phyloP scores from a whole-genome alignment of 1,140 invertebrate species.

The Hydropsyche tenuis region DNA sequence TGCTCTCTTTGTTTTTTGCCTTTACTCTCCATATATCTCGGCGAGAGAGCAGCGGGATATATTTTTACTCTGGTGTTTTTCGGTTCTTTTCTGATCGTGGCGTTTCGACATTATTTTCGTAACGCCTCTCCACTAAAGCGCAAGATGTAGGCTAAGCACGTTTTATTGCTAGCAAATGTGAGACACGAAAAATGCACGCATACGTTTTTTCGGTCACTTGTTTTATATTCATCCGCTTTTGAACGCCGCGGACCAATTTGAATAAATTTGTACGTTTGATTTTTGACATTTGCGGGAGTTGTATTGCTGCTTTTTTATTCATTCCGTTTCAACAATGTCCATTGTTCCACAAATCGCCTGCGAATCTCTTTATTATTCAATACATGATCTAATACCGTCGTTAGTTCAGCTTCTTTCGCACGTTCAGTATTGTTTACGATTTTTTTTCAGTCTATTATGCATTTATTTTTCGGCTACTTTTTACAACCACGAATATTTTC shows the following conservation, averaged over 20 bases:
- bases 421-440: conserved; percentile 2
- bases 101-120: conserved; percentile 25
- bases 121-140: neutral
- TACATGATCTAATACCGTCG: neutral
- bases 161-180: conserved; percentile 2
- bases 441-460: neutral
- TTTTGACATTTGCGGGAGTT: neutral
- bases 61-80: conserved; percentile 5
- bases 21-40: neutral
- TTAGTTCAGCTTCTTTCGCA: neutral
- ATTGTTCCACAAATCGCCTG: conserved; percentile 16
- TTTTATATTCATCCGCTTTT: neutral
- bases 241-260: neutral
- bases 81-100: neutral
- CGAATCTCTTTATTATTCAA: conserved; percentile 16
- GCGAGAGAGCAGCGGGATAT: conserved; percentile 1
- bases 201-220: no score
- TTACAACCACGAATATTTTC: no score
- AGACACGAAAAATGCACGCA: no score
- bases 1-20: neutral
- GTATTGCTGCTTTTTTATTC: neutral
- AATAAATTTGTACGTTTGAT: neutral
- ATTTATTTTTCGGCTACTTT: neutral
- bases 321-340: neutral
- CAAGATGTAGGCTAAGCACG: conserved; percentile 2